A percentile compares a stretch with the other conserved stretches of the same genome.
Evolutionary conservation across 2,797 vertebrate genomes (phyloP).

Genomic region (Sylvilagus floridanus): DNA sequence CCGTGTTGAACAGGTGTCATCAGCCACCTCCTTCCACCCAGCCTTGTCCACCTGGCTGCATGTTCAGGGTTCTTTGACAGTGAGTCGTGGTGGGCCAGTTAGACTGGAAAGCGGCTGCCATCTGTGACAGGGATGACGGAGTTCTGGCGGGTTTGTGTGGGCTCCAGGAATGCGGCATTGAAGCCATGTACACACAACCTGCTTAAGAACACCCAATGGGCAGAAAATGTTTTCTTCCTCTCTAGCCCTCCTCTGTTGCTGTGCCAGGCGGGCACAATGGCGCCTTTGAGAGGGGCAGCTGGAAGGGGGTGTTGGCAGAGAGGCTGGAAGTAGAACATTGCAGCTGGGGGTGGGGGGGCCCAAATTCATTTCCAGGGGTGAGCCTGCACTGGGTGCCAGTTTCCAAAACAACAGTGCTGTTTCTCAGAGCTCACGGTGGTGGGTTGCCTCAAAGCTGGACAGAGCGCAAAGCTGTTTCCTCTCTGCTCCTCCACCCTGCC

Average conservation of each 20-base stretch:
- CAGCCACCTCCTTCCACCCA: neutral
- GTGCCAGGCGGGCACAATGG: conserved; percentile 87
- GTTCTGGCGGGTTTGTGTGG: conserved; percentile 64
- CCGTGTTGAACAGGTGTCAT: conserved; percentile 13
- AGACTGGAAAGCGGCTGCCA: conserved; percentile 53
- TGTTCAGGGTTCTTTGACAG: neutral
- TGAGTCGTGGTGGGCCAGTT: neutral
- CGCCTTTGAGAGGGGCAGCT: conserved; percentile 90
- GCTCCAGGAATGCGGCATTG: conserved; percentile 72
- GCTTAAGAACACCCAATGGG: conserved; percentile 78
- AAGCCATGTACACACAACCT: conserved; percentile 75
- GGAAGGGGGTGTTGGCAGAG: conserved; percentile 86
- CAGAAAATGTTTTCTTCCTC: conserved; percentile 76
- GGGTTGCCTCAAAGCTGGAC: conserved; percentile 86
- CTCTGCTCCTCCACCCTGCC: conserved; percentile 33
- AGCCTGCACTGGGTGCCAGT: conserved; percentile 85
- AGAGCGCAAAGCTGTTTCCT: conserved; percentile 84
- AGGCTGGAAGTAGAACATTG: conserved; percentile 86
- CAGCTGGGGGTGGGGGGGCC: conserved; percentile 86
- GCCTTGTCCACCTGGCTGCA: conserved; percentile 21
- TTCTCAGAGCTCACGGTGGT: conserved; percentile 84
- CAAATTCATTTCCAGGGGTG: conserved; percentile 88
- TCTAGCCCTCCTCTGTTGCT: conserved; percentile 69
- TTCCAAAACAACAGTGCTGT: conserved; percentile 89
- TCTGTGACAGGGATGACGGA: conserved; percentile 66